Conservation (phyloP, 1,140 invertebrate genomes). For the Thaumetopoea pityocampa region DNA sequence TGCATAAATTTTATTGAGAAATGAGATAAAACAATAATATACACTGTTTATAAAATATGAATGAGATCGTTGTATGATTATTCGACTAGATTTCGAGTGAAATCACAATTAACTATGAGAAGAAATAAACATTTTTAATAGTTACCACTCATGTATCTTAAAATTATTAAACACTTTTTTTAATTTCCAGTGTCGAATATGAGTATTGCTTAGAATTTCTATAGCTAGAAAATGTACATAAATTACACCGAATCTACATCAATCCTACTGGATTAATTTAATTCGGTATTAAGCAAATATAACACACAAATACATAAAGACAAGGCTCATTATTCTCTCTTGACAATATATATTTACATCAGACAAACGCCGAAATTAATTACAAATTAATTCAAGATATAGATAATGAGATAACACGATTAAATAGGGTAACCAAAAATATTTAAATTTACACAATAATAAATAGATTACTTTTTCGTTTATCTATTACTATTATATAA, state of each 20-base stretch:
- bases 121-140: conserved; percentile 1
- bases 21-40: conserved; percentile 13
- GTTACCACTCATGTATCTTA: conserved; percentile 12
- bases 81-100: conserved; percentile 6
- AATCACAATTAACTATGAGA: conserved; percentile 6
- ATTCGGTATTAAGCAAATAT: conserved; percentile 5
- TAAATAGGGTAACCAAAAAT: no score
- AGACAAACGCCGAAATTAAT: conserved; percentile 1
- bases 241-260: conserved; percentile 22
- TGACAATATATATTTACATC: conserved; percentile 6
- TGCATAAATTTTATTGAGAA: conserved; percentile 13
- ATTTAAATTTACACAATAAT: no score
- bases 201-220: conserved; percentile 55
- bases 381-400: background rate
- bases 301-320: conserved; percentile 24
- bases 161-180: conserved; percentile 20
- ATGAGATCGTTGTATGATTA: conserved; percentile 17
- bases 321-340: conserved; percentile 28
- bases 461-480: no score
- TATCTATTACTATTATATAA: no score
- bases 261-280: no score
- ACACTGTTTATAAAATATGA: conserved; percentile 1
- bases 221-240: conserved; percentile 34
- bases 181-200: conserved; percentile 25
- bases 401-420: background rate